Evolutionary conservation across 1,140 invertebrate genomes (phyloP).

Genomic region (Drosophila sp.): DNA sequence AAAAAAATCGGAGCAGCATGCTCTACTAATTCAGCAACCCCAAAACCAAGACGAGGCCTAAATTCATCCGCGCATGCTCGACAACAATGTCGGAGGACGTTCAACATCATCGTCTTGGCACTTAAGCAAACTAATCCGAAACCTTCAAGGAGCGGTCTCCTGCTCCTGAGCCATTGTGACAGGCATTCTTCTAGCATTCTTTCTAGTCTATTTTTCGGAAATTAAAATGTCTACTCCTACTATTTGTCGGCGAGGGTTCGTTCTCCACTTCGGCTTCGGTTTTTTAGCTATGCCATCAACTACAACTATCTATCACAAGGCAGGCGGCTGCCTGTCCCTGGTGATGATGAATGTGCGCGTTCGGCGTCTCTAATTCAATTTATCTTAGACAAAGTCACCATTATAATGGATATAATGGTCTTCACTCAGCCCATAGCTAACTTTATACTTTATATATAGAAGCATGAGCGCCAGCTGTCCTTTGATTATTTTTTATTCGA

Average conservation of each 20-base stretch:
- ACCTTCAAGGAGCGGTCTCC: slow-evolving; percentile 37
- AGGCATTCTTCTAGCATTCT: slow-evolving; percentile 49
- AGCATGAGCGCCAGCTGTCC: slow-evolving; percentile 60
- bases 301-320: slow-evolving; percentile 70
- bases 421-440: slow-evolving; percentile 39
- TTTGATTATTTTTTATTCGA: slow-evolving; percentile 60
- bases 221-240: slow-evolving; percentile 82
- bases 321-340: slow-evolving; percentile 31
- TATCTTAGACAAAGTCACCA: slow-evolving; percentile 79
- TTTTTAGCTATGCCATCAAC: slow-evolving; percentile 53
- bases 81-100: slow-evolving; percentile 25
- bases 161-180: slow-evolving; percentile 17
- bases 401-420: slow-evolving; percentile 65
- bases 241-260: slow-evolving; percentile 64
- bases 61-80: slow-evolving; percentile 36
- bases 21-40: slow-evolving; percentile 66
- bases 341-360: slow-evolving; percentile 77
- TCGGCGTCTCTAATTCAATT: slow-evolving; percentile 80
- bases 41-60: slow-evolving; percentile 15
- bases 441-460: slow-evolving; percentile 32
- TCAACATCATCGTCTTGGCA: slow-evolving; percentile 35
- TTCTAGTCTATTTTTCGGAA: slow-evolving; percentile 67
- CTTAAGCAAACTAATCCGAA: slow-evolving; percentile 29
- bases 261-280: slow-evolving; percentile 25
- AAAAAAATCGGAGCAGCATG: slow-evolving; percentile 40